phyloP scores from a whole-genome alignment of 1,140 invertebrate genomes.

The Calycopis cecrops region DNA sequence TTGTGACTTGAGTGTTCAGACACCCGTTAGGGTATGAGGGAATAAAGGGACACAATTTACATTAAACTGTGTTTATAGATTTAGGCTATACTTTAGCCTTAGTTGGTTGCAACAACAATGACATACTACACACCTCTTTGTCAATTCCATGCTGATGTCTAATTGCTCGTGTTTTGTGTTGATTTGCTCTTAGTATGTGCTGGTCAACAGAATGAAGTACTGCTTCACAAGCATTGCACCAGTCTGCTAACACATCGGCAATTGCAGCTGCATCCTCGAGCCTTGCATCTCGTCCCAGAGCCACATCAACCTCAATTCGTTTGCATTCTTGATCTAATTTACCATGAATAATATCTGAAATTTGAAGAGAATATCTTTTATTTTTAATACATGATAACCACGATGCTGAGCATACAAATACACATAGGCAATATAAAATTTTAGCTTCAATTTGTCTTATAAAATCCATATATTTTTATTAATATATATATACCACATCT shows the following conservation, averaged over 20 bases:
- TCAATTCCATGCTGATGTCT: conserved; percentile 90
- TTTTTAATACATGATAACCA: too few species aligned
- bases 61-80: too few species aligned
- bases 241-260: conserved; percentile 87
- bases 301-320: conserved; percentile 94
- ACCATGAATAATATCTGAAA: conserved; percentile 93
- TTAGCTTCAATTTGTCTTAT: too few species aligned
- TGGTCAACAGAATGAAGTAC: conserved; percentile 92
- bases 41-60: too few species aligned
- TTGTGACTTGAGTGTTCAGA: too few species aligned
- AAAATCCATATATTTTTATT: too few species aligned
- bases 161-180: conserved; percentile 87
- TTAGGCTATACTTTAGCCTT: too few species aligned
- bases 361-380: not conserved
- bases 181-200: conserved; percentile 91
- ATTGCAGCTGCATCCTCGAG: conserved; percentile 86
- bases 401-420: too few species aligned
- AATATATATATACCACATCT: too few species aligned
- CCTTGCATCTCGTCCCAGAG: conserved; percentile 93
- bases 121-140: conserved; percentile 81
- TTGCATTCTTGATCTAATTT: conserved; percentile 97
- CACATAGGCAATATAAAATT: too few species aligned
- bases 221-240: conserved; percentile 93
- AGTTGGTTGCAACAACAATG: not conserved
- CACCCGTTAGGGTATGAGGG: too few species aligned